Base-by-base conservation (phyloP, 2,888 invertebrate genomes). In the Lepeophtheirus nordmannii region DNA sequence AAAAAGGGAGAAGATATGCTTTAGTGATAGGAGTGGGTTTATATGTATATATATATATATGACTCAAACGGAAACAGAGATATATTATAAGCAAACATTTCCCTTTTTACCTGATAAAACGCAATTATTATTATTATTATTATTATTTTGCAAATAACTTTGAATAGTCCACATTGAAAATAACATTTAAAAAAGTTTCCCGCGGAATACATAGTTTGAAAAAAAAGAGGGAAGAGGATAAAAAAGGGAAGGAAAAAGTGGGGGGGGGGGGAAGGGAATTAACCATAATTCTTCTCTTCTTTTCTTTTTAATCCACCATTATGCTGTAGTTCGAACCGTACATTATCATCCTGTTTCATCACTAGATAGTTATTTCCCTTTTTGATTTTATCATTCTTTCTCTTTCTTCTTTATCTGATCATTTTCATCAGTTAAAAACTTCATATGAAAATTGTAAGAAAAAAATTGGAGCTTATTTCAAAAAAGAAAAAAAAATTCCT, bases 51-150 rank as follows among this genome's bases (percentile, higher is more conserved):
- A 30, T 17, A n/a, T 46, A 17, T n/a, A 46, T n/a, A 46, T 46
- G 53, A 46, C 53, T 46, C 53, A 46, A 46, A 46, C 53, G 53
- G 53, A 46, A 46, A 17, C 53, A n/a, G n/a, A 46, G 53, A 46
- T 46, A 46, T 30, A 46, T 46, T 46, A 46, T 46, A 46, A 17
- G 14, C 14, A 46, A 46, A 17, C 53, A 46, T 46, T 46, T 46
- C 53, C 53, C 53, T 46, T 30, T 30, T 30, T 30, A 30, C 30
- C 30, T 30, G 30, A 30, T 30, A 30, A 30, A 30, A 30, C 30
- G 30, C 30, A 30, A 30, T 30, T 30, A 30, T 30, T n/a, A n/a
- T n/a, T n/a, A n/a, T n/a, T n/a, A n/a, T n/a, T n/a, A n/a, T n/a
- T n/a, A n/a, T n/a, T 30, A 30, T 30, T 30, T 30, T 30, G 30